These are phyloP conservation scores for Pelochelys cantorii DNA, from an alignment of 2,797 vertebrate genomes.

Conservation along the genomic window DNA sequence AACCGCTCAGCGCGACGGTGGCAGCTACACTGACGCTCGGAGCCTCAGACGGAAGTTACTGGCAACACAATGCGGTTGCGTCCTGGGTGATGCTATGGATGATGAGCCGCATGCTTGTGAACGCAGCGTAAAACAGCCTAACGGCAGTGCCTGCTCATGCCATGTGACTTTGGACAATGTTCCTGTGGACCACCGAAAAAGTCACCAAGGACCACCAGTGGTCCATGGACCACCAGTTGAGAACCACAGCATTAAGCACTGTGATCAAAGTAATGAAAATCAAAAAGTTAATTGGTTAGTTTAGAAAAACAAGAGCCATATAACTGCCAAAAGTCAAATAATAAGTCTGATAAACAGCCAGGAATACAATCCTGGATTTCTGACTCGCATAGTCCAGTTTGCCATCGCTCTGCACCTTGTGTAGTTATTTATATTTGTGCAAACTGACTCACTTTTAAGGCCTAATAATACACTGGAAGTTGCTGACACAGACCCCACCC, in stretches of 20 bases:
- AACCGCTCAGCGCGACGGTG: too few species aligned
- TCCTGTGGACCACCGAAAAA: too few species aligned
- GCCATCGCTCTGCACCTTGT: neutral
- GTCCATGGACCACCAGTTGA: too few species aligned
- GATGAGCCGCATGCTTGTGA: too few species aligned
- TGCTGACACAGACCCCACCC: neutral
- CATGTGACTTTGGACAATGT: too few species aligned
- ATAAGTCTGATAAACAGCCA: neutral
- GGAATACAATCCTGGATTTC: neutral
- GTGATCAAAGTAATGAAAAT: neutral
- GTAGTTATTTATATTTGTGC: neutral
- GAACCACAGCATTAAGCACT: neutral
- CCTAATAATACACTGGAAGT: neutral
- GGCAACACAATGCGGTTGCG: too few species aligned
- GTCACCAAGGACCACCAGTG: too few species aligned
- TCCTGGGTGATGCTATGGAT: too few species aligned
- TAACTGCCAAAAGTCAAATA: neutral
- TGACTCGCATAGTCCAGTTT: neutral
- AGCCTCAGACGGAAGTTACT: too few species aligned
- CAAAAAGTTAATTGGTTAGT: neutral
- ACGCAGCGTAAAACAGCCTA: too few species aligned
- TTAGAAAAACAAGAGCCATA: neutral
- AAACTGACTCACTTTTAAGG: conserved; percentile 22
- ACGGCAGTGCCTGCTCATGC: too few species aligned
- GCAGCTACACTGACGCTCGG: too few species aligned